Evolutionary conservation across 2,797 vertebrate genomes (phyloP).

Genomic region (Steatocranus sp.): DNA sequence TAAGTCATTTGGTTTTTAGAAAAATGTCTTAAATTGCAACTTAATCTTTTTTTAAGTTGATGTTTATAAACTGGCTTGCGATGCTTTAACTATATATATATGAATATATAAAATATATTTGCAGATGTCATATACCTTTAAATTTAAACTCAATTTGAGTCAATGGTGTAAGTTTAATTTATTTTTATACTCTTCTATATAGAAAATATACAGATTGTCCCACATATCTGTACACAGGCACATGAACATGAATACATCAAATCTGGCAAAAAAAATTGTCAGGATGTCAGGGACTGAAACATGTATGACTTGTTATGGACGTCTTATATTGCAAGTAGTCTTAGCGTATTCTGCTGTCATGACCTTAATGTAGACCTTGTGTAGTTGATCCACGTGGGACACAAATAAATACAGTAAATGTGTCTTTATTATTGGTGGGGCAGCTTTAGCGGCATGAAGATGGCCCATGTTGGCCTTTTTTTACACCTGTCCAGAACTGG

Average conservation of each 20-base stretch:
- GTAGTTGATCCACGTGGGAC: slow-evolving; percentile 52
- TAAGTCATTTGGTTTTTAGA: slow-evolving; percentile 45
- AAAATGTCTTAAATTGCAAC: slow-evolving; percentile 55
- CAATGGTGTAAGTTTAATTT: slow-evolving; percentile 71
- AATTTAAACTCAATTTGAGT: slow-evolving; percentile 68
- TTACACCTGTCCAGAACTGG: no score
- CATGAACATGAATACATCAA: slow-evolving; percentile 62
- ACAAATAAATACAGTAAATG: slow-evolving; percentile 52
- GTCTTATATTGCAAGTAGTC: slow-evolving; percentile 70
- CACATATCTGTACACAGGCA: slow-evolving; percentile 60
- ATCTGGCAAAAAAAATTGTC: slow-evolving; percentile 70
- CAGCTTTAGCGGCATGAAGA: slow-evolving; percentile 61
- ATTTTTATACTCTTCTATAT: slow-evolving; percentile 80
- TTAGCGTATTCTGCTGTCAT: slow-evolving; percentile 67
- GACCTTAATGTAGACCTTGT: slow-evolving; percentile 66
- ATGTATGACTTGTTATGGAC: slow-evolving; percentile 68
- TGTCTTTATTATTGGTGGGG: slow-evolving; percentile 55
- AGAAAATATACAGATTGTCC: slow-evolving; percentile 48
- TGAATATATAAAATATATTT: slow-evolving; percentile 48
- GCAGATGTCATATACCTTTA: slow-evolving; percentile 70
- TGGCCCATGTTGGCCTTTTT: slow-evolving; percentile 39
- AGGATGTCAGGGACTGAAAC: slow-evolving; percentile 78
- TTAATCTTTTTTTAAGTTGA: slow-evolving; percentile 51
- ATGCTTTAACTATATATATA: slow-evolving; percentile 54
- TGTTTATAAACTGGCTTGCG: slow-evolving; percentile 67